These are phyloP conservation scores for Chrysocyon brachyurus DNA, from an alignment of 2,797 vertebrate species.

Conservation along the genomic window DNA sequence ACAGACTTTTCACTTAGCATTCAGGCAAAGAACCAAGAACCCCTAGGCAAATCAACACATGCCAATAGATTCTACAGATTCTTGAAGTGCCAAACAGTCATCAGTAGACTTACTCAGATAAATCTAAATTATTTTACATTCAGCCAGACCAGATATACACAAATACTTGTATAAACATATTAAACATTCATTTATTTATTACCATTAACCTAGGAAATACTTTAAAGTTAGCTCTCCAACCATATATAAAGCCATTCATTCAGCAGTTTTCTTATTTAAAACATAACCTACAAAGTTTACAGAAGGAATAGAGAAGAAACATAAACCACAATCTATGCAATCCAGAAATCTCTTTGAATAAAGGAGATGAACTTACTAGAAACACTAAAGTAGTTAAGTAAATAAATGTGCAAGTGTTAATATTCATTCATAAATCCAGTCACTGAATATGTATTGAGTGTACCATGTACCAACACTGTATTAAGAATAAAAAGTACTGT, in stretches of 20 bases:
- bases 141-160: neutral
- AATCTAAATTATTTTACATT: constrained; percentile 50
- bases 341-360: constrained; percentile 5
- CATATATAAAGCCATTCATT: neutral
- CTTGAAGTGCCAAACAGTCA: neutral
- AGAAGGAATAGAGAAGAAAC: neutral
- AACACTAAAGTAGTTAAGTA: neutral
- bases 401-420: neutral
- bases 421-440: neutral
- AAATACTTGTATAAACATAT: neutral
- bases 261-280: constrained; percentile 12
- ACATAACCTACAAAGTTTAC: neutral
- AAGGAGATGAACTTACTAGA: neutral
- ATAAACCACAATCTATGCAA: neutral
- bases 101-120: neutral
- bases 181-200: neutral
- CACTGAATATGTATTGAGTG: neutral
- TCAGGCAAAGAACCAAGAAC: neutral
- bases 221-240: neutral
- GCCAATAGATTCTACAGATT: neutral
- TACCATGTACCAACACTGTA: neutral
- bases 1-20: neutral
- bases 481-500: neutral
- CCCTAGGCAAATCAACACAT: neutral
- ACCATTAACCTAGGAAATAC: neutral